Base-by-base conservation (phyloP, 2,797 vertebrate genomes). In the Danio jaintianensis region DNA sequence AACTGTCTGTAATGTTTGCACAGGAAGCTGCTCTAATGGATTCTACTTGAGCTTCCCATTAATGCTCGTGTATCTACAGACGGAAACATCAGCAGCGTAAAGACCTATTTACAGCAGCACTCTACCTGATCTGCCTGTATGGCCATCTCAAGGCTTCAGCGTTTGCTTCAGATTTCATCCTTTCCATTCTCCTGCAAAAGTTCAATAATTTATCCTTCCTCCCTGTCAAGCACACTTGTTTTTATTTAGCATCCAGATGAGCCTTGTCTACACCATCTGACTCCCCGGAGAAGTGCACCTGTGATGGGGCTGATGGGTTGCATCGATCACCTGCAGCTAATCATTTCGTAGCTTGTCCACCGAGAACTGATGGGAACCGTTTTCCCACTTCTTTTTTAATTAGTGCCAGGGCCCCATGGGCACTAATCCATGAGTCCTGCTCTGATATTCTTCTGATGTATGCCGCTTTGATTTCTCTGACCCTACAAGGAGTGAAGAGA, bases 401-500 rank as follows among this genome's bases (percentile, higher is more conserved):
- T 94, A 94, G 89, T 62, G 52, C 88, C 89, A 88, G 85, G 91
- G 92, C 89, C 85, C 92, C 87, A 75, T 88, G 85, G 92, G 91
- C 89, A 58, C 89, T 92, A 92, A 92, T 94, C 93, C 90, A 92
- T 92, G 91, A 88, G 76, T 87, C 87, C 88, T 84, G 85, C 88
- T 93, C 89, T 93, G 91, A 92, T 93, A 90, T 93, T 93, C 92
- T 85, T 93, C 88, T 90, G 92, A 94, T 92, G 92, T 94, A 86
- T 75, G 16, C 83, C 2, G 83, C 91, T 95, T 95, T 94, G 93
- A 94, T 94, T 94, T 91, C 83, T 91, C 89, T 90, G 91, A 93
- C 92, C 93, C 92, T 88, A 90, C 91, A 89, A 85, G 89, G 88
- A 89, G 89, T 76, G 83, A 75, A 84, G 90, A 84, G 89, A 91